phyloP scores from a whole-genome alignment of 2,888 invertebrate species.

The Lasioglossum oenotherae region DNA sequence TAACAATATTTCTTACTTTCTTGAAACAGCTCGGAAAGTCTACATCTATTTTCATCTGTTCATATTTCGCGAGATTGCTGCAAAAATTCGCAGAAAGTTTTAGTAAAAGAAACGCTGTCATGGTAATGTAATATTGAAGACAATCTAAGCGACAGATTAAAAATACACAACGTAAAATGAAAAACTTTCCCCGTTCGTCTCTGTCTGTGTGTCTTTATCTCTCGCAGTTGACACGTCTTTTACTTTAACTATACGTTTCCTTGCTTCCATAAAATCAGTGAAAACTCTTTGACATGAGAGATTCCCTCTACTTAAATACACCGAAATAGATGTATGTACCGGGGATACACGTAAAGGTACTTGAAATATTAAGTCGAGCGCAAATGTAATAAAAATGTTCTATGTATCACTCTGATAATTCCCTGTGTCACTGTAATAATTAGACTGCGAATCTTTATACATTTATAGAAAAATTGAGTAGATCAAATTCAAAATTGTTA shows the following conservation, averaged over 20 bases:
- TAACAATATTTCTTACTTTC: not conserved
- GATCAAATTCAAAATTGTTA: too few species aligned
- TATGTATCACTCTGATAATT: not conserved
- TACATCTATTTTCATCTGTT: conserved; percentile 1
- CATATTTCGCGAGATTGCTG: not conserved
- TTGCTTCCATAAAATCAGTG: not conserved
- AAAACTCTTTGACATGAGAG: not conserved
- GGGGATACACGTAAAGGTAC: not conserved
- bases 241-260: not conserved
- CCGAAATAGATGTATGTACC: not conserved
- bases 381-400: not conserved
- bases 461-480: too few species aligned
- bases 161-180: not conserved
- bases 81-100: not conserved
- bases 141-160: not conserved
- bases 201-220: not conserved
- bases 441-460: too few species aligned
- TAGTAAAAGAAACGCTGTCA: not conserved
- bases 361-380: not conserved
- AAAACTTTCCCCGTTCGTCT: not conserved
- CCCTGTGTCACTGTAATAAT: not conserved
- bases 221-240: not conserved
- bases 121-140: not conserved
- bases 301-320: not conserved
- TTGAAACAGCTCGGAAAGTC: not conserved